These are phyloP conservation scores for Xenotilapia flavipinnis DNA, from an alignment of 2,113 vertebrate genomes.

Conservation along the genomic window DNA sequence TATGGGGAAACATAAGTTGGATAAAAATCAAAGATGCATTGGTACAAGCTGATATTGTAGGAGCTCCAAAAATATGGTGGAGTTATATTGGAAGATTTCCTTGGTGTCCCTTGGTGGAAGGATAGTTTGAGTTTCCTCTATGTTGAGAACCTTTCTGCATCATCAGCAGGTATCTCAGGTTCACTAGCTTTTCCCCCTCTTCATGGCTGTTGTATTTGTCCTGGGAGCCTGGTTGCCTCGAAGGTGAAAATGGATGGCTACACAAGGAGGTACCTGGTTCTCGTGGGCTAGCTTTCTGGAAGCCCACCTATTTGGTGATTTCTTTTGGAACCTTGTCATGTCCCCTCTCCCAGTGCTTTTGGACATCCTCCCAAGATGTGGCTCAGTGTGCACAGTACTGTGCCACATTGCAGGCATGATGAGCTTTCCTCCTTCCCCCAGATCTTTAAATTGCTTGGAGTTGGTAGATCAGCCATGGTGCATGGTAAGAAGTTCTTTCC, in stretches of 20 bases:
- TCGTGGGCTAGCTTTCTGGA: not conserved
- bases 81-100: not conserved
- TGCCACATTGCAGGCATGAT: not conserved
- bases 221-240: not conserved
- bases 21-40: not conserved
- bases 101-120: not conserved
- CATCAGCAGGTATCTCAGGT: not conserved
- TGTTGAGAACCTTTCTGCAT: not conserved
- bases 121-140: not conserved
- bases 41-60: not conserved
- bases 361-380: not conserved
- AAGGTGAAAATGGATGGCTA: not conserved
- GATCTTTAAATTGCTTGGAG: not conserved
- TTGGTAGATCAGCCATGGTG: not conserved
- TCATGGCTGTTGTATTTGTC: not conserved
- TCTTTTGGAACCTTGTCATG: not conserved
- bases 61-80: not conserved
- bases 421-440: not conserved
- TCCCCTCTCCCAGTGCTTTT: not conserved
- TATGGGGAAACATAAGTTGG: not conserved
- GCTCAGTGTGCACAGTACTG: not conserved
- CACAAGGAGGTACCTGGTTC: not conserved
- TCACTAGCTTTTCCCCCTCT: not conserved
- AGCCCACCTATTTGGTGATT: not conserved
- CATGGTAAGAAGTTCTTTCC: not conserved